Base-by-base conservation (phyloP, 2,888 invertebrate species). In the Chironomus tentans region DNA sequence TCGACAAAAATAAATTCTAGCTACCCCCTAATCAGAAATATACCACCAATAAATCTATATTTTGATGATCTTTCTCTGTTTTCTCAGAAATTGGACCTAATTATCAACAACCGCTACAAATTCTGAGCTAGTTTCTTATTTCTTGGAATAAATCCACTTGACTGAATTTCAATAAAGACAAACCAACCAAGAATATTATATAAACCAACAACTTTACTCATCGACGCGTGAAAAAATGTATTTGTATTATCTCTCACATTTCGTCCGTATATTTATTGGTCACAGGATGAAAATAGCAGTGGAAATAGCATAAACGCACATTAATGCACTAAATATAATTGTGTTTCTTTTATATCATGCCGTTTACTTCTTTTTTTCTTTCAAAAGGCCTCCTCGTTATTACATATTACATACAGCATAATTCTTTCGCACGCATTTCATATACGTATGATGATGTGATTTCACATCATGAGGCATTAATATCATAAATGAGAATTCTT, bases 401-500 rank as follows among this genome's bases (percentile, higher is more conserved):
- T 18, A 18, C 56, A 18, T 18, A 56, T 56, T 56, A 56, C 18
- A 56, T 15, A 56, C 56, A 56, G n/a, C 56, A 56, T 56, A 56
- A 56, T 65, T 65, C 65, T 65, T 65, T 65, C 65, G 74, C 68
- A 68, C 74, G 74, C 74, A 68, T 65, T 74, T 74, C 24, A 68
- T 65, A 65, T 65, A 65, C 13, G 21, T 24, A 15, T 50, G 50
- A 50, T 50, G 62, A 73, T 73, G 28, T 47, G 74, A 74, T 24
- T 74, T 68, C 74, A 65, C 68, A 61, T 68, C 65, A 22, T 74
- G 74, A 68, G 68, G 46, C 65, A 65, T 74, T 74, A 74, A 68
- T 62, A 22, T 74, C 68, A 74, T 74, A 74, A 74, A 74, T 74
- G 74, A 68, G 74, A 74, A 74, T 74, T 74, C 68, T 48, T 68